Conservation (phyloP, 1,140 invertebrate species). For the Drosophila lacertosa region DNA sequence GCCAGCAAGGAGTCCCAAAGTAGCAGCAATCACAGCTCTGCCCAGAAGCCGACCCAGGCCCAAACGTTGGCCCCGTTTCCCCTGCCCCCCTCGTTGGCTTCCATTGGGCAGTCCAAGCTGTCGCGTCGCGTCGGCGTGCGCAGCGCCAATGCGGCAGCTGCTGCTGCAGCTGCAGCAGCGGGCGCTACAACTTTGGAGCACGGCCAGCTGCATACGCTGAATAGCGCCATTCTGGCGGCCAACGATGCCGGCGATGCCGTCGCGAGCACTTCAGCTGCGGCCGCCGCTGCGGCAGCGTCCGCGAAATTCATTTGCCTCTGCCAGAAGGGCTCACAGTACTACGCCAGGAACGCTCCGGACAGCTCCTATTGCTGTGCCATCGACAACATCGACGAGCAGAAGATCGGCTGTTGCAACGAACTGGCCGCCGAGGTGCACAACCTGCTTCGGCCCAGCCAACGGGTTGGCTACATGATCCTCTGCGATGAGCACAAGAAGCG, state of each 20-base stretch:
- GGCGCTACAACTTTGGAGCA: conserved; percentile 24
- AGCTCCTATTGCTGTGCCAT: conserved; percentile 87
- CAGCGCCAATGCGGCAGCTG: conserved; percentile 1
- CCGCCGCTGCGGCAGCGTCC: conserved; percentile 17
- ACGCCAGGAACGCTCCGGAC: conserved; percentile 71
- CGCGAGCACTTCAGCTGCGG: conserved; percentile 49
- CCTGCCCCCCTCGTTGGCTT: not conserved
- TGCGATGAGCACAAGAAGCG: conserved; percentile 92
- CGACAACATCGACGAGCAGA: conserved; percentile 90
- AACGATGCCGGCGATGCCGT: conserved; percentile 37
- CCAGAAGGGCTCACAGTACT: conserved; percentile 78
- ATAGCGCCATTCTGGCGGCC: conserved; percentile 39
- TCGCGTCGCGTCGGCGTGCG: conserved; percentile 36
- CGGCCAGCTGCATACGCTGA: conserved; percentile 45
- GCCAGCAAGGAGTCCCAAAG: conserved; percentile 44
- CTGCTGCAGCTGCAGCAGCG: not conserved
- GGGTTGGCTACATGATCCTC: conserved; percentile 93
- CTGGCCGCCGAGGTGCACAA: conserved; percentile 84
- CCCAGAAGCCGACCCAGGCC: not conserved
- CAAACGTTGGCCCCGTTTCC: not conserved
- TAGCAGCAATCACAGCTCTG: too few species aligned
- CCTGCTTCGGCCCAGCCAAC: conserved; percentile 90
- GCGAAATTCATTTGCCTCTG: conserved; percentile 75
- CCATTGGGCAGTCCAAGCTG: conserved; percentile 25
- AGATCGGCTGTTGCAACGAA: conserved; percentile 92